These are phyloP conservation scores for Rhagium mordax DNA, from an alignment of 2,888 invertebrate genomes.

Conservation along the genomic window DNA sequence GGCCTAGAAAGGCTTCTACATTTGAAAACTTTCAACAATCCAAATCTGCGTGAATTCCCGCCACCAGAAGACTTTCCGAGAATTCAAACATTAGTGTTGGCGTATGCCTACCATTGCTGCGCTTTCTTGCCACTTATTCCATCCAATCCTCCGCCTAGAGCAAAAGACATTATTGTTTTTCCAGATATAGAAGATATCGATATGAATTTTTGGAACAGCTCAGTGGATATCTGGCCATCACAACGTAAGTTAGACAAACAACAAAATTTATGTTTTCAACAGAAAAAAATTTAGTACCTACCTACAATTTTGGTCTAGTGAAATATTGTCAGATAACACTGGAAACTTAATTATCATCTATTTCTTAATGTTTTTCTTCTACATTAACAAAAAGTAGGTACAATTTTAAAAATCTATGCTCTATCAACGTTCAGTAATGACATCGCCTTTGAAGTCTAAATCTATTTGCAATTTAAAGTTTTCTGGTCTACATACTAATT, in stretches of 20 bases:
- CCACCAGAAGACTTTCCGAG: conserved; percentile 89
- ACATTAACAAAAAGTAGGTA: too few species aligned
- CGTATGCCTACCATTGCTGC: conserved; percentile 98
- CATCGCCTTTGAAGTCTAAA: too few species aligned
- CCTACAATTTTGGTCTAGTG: too few species aligned
- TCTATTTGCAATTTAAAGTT: too few species aligned
- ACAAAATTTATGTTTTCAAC: too few species aligned
- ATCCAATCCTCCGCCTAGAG: conserved; percentile 70
- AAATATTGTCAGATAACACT: too few species aligned
- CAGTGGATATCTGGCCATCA: conserved; percentile 88
- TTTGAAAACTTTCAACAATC: conserved; percentile 94
- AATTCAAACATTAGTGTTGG: conserved; percentile 87
- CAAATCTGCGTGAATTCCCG: conserved; percentile 89
- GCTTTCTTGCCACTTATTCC: conserved; percentile 84
- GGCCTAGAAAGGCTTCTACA: conserved; percentile 87
- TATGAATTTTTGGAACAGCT: conserved; percentile 85
- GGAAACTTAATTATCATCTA: too few species aligned
- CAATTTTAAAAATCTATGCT: too few species aligned
- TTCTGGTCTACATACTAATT: too few species aligned
- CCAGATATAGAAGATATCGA: conserved; percentile 81
- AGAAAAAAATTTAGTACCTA: too few species aligned
- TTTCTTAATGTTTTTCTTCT: too few species aligned
- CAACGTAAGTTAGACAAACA: conserved; percentile 76
- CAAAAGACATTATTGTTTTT: conserved; percentile 79
- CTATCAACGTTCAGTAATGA: too few species aligned